Evolutionary conservation across 1,140 invertebrate genomes (phyloP).

Genomic region (Diploscapter pachys): DNA sequence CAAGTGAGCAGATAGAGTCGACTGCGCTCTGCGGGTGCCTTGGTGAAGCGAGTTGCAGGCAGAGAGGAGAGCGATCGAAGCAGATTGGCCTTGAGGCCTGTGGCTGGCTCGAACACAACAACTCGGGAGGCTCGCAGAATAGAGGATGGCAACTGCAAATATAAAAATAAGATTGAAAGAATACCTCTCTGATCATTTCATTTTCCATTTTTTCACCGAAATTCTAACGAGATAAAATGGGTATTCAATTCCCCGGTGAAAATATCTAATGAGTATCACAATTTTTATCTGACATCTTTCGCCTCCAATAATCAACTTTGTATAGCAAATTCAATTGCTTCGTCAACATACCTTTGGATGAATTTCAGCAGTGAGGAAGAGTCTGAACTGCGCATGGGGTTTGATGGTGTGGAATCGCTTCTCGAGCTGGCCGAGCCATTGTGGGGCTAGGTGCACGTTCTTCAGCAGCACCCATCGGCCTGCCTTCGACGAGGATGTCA

Average conservation of each 20-base stretch:
- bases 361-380: constrained; percentile 80
- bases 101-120: constrained; percentile 97
- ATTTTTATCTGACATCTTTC: no score
- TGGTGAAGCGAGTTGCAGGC: constrained; percentile 65
- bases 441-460: constrained; percentile 96
- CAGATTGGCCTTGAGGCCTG: constrained; percentile 92
- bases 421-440: constrained; percentile 96
- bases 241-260: no score
- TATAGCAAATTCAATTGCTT: no score
- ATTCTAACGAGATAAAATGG: no score
- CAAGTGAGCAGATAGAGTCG: constrained; percentile 86
- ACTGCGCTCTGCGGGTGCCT: constrained; percentile 73
- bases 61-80: constrained; percentile 92
- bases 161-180: neutral
- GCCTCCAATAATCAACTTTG: no score
- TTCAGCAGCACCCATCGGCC: constrained; percentile 97
- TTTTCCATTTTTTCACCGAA: no score
- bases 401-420: constrained; percentile 90
- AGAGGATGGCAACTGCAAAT: constrained; percentile 83
- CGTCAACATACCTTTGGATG: constrained; percentile 65
- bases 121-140: constrained; percentile 86
- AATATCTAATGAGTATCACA: no score
- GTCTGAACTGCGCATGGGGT: constrained; percentile 81
- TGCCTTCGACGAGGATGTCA: constrained; percentile 91
- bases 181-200: no score